These are phyloP conservation scores for Mamestra configurata DNA, from an alignment of 1,140 invertebrate species.

Conservation along the genomic window DNA sequence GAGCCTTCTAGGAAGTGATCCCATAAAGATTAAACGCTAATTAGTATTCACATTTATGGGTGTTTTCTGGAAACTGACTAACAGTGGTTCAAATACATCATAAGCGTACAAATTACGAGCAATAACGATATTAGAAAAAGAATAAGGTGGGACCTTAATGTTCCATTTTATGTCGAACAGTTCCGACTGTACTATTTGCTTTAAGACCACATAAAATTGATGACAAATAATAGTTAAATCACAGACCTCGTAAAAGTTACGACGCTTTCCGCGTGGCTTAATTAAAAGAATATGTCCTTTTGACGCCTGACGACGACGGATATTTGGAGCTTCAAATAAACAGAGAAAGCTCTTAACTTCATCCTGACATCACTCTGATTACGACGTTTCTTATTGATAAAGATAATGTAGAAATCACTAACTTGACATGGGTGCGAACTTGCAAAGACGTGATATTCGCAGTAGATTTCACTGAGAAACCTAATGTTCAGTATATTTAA, in stretches of 20 bases:
- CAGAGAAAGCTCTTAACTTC: conserved; percentile 38
- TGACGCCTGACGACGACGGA: conserved; percentile 64
- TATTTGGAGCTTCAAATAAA: conserved; percentile 67
- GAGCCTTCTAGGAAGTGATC: too few relatives aligned
- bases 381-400: conserved; percentile 19
- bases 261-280: conserved; percentile 85
- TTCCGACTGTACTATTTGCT: conserved; percentile 75
- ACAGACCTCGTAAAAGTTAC: conserved; percentile 86
- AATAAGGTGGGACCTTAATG: conserved; percentile 50
- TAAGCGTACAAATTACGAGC: not conserved
- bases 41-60: not conserved
- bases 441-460: too few relatives aligned
- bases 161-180: conserved; percentile 61
- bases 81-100: not conserved
- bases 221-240: conserved; percentile 88
- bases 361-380: conserved; percentile 32
- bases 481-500: too few relatives aligned
- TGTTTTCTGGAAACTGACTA: not conserved
- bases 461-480: too few relatives aligned
- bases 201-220: conserved; percentile 86
- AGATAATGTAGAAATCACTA: too few relatives aligned
- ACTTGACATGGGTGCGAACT: too few relatives aligned
- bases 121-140: conserved; percentile 36
- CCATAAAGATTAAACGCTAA: too few relatives aligned
- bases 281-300: conserved; percentile 87